Percentiles rank a stretch among this genome's conserved stretches.
These are phyloP conservation scores for Xiphophorus hellerii DNA, from an alignment of 2,113 vertebrate species.

Conservation along the genomic window DNA sequence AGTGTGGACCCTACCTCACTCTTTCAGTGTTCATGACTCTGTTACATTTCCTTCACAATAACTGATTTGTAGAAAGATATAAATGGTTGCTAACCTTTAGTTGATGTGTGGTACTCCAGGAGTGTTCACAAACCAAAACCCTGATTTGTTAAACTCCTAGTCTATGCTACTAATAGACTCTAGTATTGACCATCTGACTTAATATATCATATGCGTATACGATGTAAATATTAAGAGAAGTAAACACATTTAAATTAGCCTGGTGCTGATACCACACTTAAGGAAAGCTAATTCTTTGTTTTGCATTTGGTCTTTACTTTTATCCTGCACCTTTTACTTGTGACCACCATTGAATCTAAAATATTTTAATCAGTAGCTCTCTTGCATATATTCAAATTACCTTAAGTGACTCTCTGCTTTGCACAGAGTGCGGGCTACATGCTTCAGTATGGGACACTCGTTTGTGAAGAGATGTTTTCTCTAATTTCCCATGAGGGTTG, in stretches of 20 bases:
- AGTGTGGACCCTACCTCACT: not conserved
- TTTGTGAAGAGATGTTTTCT: slow-evolving; percentile 10
- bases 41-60: not conserved
- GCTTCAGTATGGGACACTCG: slow-evolving; percentile 7
- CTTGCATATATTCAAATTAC: slow-evolving; percentile 4
- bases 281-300: not conserved
- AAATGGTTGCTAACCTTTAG: too few relatives aligned
- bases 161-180: not conserved
- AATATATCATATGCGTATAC: not conserved
- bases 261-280: not conserved
- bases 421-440: not conserved
- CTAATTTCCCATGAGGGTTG: slow-evolving; percentile 14
- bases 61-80: too few relatives aligned
- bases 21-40: not conserved
- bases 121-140: too few relatives aligned
- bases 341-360: slow-evolving; percentile 3
- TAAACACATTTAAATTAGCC: not conserved
- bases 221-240: not conserved
- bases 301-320: not conserved
- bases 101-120: too few relatives aligned
- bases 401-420: not conserved
- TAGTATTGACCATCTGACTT: not conserved
- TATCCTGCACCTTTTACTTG: not conserved
- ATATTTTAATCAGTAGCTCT: slow-evolving; percentile 6
- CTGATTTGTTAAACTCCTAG: too few relatives aligned